A percentile compares a stretch with the other conserved stretches of the same genome.
Evolutionary conservation across 2,113 vertebrate species (phyloP).

Genomic region (Steatornis caripensis): DNA sequence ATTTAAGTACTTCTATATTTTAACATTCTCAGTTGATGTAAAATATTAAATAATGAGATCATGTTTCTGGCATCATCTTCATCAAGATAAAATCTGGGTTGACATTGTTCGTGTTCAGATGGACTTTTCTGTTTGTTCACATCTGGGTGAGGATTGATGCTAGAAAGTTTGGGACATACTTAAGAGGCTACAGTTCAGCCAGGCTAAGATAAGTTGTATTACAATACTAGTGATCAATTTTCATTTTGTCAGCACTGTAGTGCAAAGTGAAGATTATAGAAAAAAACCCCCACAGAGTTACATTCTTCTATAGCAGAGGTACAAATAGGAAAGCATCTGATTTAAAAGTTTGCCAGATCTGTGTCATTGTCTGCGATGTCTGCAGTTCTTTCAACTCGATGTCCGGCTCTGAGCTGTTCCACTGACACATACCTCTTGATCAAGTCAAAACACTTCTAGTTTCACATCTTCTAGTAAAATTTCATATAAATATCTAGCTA

Average conservation of each 20-base stretch:
- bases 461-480: background rate
- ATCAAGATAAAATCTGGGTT: background rate
- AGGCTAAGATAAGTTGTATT: background rate
- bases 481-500: background rate
- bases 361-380: background rate
- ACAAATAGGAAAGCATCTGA: background rate
- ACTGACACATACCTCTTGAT: background rate
- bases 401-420: background rate
- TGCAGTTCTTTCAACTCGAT: background rate
- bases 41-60: background rate
- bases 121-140: background rate
- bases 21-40: background rate
- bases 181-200: background rate
- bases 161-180: background rate
- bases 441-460: background rate
- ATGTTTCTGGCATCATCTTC: background rate
- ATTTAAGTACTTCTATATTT: background rate
- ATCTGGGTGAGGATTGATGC: background rate
- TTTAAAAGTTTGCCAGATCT: background rate
- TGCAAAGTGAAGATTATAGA: background rate
- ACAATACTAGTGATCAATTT: background rate
- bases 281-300: background rate
- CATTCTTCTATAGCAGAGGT: background rate
- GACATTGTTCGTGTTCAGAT: background rate
- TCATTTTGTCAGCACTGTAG: background rate